Conservation (phyloP, 2,888 invertebrate species). For the Nemurella pictetii region DNA sequence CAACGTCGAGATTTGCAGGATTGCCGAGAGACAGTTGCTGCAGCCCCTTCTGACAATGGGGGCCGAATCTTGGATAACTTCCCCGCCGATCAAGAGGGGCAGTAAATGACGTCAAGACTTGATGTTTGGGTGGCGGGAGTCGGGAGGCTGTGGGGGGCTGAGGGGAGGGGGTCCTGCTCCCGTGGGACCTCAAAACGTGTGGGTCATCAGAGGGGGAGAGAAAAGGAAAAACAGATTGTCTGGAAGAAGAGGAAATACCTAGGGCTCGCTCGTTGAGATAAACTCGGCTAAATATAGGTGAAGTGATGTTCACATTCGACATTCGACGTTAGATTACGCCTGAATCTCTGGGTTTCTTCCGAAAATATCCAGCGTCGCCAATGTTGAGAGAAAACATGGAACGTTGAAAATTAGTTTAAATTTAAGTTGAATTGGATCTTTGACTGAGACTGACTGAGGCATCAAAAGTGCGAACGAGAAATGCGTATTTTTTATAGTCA, state of each 20-base stretch:
- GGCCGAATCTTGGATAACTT: constrained; percentile 28
- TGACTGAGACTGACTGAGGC: neutral
- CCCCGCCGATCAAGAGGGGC: constrained; percentile 19
- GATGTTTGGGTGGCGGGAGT: neutral
- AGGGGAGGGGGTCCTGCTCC: constrained; percentile 8
- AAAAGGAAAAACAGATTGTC: constrained; percentile 30
- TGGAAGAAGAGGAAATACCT: constrained; percentile 29
- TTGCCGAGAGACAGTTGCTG: constrained; percentile 17
- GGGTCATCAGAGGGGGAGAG: constrained; percentile 30
- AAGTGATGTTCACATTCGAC: neutral
- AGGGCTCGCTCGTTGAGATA: constrained; percentile 21
- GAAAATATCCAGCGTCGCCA: neutral
- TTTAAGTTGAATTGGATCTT: neutral
- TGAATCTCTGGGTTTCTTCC: neutral
- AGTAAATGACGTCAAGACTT: constrained; percentile 32
- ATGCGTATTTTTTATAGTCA: no score
- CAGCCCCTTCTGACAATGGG: constrained; percentile 13
- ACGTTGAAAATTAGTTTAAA: neutral
- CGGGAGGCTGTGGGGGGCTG: no score
- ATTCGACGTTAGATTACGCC: neutral
- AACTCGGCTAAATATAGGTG: constrained; percentile 26
- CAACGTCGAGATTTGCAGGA: constrained; percentile 12
- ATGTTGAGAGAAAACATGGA: neutral
- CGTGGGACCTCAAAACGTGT: constrained; percentile 27
- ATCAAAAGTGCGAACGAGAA: no score